A percentile compares a stretch with the other conserved stretches of the same genome.
These are phyloP conservation scores for Hyla sarda DNA, from an alignment of 2,113 vertebrate genomes.

Conservation along the genomic window DNA sequence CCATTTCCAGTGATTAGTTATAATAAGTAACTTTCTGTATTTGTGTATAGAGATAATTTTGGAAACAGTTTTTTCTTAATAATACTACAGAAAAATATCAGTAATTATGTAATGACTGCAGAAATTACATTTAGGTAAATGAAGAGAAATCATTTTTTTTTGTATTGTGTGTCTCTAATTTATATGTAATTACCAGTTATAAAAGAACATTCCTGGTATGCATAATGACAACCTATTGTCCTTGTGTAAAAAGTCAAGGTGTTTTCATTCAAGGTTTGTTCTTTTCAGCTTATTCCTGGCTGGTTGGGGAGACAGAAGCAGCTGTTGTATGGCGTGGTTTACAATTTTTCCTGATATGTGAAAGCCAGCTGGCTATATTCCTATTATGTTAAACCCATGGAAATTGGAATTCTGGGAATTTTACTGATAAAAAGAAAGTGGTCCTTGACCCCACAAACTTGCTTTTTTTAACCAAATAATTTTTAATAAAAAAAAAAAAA, in stretches of 20 bases:
- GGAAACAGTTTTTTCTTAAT: slow-evolving; percentile 75
- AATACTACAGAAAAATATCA: slow-evolving; percentile 77
- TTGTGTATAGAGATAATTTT: slow-evolving; percentile 74
- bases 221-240: slow-evolving; percentile 83
- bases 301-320: slow-evolving; percentile 77
- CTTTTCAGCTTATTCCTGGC: slow-evolving; percentile 77
- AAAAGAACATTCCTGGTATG: slow-evolving; percentile 83
- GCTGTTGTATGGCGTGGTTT: slow-evolving; percentile 76
- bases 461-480: slow-evolving; percentile 57
- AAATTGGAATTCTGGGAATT: slow-evolving; percentile 68
- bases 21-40: slow-evolving; percentile 73
- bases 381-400: slow-evolving; percentile 70
- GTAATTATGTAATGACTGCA: slow-evolving; percentile 81
- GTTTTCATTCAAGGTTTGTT: slow-evolving; percentile 83
- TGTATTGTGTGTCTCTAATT: slow-evolving; percentile 79
- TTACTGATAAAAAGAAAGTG: slow-evolving; percentile 63
- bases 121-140: slow-evolving; percentile 80
- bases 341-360: slow-evolving; percentile 70
- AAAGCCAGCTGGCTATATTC: slow-evolving; percentile 76
- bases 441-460: slow-evolving; percentile 66
- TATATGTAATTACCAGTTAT: slow-evolving; percentile 81
- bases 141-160: slow-evolving; percentile 78
- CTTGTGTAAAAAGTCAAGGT: slow-evolving; percentile 79
- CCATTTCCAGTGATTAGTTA: slow-evolving; percentile 61
- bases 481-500: slow-evolving; percentile 5